phyloP scores from a whole-genome alignment of 2,888 invertebrate species.

The Sarcophaga subvicina region DNA sequence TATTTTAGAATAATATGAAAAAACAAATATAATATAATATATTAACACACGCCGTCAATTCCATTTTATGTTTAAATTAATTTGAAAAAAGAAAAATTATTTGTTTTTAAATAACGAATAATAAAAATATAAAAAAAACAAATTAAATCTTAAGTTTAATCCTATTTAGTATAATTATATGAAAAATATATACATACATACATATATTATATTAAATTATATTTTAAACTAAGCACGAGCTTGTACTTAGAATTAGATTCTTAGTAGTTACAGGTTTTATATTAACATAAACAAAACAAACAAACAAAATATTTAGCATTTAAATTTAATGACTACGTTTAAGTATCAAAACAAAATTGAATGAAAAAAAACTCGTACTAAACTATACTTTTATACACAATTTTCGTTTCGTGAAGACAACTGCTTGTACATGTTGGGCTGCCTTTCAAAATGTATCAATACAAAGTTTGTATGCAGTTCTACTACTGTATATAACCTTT shows the following conservation, averaged over 20 bases:
- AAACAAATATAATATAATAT: too few relatives aligned
- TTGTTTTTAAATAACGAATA: neutral
- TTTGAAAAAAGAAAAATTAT: neutral
- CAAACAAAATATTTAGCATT: too few relatives aligned
- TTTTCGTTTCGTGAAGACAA: too few relatives aligned
- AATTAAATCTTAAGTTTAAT: neutral
- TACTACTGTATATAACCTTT: too few relatives aligned
- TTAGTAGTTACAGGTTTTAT: constrained; percentile 55
- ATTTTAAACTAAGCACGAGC: constrained; percentile 56
- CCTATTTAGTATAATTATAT: neutral
- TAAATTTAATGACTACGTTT: neutral
- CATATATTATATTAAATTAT: neutral
- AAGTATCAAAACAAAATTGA: constrained; percentile 23
- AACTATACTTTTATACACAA: constrained; percentile 7
- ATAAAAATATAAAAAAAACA: neutral
- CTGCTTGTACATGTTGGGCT: too few relatives aligned
- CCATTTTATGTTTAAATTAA: constrained; percentile 43
- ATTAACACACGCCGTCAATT: constrained; percentile 49
- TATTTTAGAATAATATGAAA: constrained; percentile 11
- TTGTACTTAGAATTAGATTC: constrained; percentile 59
- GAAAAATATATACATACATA: too few relatives aligned
- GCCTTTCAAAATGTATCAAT: too few relatives aligned
- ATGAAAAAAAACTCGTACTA: constrained; percentile 39
- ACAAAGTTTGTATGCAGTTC: too few relatives aligned
- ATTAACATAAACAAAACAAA: constrained; percentile 21